A percentile compares a stretch with the other conserved stretches of the same genome.
phyloP scores from a whole-genome alignment of 2,113 vertebrate genomes.

The Amblyornis subalaris region DNA sequence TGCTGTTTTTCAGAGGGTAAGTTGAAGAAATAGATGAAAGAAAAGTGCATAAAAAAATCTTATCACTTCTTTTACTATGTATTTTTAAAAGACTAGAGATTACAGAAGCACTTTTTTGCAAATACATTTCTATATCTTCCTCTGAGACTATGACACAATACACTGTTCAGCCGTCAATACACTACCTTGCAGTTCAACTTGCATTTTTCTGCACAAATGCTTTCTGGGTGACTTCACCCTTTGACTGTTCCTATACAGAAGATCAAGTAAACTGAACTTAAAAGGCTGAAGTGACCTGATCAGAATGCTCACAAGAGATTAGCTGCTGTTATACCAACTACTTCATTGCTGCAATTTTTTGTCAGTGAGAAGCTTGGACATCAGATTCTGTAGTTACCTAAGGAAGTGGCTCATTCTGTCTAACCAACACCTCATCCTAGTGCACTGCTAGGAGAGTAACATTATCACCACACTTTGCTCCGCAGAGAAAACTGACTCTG shows the following conservation, averaged over 20 bases:
- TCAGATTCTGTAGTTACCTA: not conserved
- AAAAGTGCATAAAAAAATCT: not conserved
- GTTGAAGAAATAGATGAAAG: not conserved
- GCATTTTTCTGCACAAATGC: not conserved
- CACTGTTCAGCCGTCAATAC: not conserved
- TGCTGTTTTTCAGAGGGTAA: not conserved
- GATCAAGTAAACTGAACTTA: not conserved
- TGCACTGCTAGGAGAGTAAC: not conserved
- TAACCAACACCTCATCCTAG: not conserved
- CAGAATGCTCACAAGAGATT: not conserved
- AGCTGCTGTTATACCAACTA: not conserved
- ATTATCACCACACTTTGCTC: not conserved
- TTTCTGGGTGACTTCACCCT: slow-evolving; percentile 16
- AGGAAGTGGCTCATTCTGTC: not conserved
- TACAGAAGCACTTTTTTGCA: not conserved
- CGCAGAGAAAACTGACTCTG: not conserved
- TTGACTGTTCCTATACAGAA: not conserved
- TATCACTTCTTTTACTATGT: not conserved
- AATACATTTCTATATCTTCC: not conserved
- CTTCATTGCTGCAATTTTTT: not conserved
- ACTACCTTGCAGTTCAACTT: not conserved
- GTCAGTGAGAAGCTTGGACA: not conserved
- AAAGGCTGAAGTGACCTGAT: not conserved
- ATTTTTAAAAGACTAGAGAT: not conserved
- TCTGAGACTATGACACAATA: not conserved